A percentile compares a stretch with the other conserved stretches of the same genome.
These are phyloP conservation scores for Drusus annulatus DNA, from an alignment of 1,140 invertebrate genomes.

Conservation along the genomic window DNA sequence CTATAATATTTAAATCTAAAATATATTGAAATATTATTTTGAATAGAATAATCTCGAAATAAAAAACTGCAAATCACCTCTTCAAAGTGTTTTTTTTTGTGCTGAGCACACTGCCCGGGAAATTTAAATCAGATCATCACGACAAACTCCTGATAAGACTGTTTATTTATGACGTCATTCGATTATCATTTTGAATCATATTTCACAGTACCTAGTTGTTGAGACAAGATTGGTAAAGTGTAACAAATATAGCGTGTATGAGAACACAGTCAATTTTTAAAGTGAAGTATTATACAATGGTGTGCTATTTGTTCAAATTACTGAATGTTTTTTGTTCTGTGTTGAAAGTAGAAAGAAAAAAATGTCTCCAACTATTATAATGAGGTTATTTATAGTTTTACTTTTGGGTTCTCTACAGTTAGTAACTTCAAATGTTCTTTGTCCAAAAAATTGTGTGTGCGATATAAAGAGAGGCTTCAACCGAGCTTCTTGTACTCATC, in stretches of 20 bases:
- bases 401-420: constrained; percentile 6
- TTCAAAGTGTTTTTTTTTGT: background rate
- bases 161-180: constrained; percentile 31
- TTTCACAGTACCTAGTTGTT: background rate
- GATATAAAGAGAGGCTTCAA: constrained; percentile 68
- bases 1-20: no score
- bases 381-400: background rate
- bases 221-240: background rate
- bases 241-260: no score
- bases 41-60: constrained; percentile 3
- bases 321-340: background rate
- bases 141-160: constrained; percentile 23
- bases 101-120: constrained; percentile 38
- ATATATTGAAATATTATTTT: no score
- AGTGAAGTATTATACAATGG: background rate
- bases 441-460: constrained; percentile 71
- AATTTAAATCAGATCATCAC: constrained; percentile 17
- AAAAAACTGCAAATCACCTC: background rate
- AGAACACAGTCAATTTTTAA: no score
- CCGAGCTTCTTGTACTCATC: constrained; percentile 67
- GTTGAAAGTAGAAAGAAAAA: background rate
- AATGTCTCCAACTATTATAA: background rate
- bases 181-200: constrained; percentile 25
- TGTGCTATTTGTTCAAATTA: constrained; percentile 5
- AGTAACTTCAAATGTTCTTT: constrained; percentile 54